Base-by-base conservation (phyloP, 2,797 vertebrate genomes). In the Lacerta bilineata region DNA sequence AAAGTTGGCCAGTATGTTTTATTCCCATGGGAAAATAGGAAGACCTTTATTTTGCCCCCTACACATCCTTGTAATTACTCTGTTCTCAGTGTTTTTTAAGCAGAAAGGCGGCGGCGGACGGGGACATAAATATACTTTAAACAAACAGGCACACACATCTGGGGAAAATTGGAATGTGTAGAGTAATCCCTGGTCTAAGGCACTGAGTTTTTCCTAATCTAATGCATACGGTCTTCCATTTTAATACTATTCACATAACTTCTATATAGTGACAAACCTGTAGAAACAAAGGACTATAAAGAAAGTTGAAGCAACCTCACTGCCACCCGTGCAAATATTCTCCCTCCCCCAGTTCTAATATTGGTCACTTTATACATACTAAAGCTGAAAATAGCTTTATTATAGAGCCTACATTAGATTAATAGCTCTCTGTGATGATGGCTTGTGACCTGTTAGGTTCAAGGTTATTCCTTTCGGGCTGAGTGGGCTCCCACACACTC, bases 161-260 rank as follows among this genome's bases (percentile, higher is more conserved):
- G 18, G 0, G 41, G 85, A 15, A 27, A 83, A 72, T 64, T 61
- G 46, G 7, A 86, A 33, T 43, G 29, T 77, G 74, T 72, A 88
- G 80, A 80, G 82, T 15, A 69, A 50, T 9, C 29, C 0, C 85
- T 15, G 8, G 10, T 66, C 64, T 7, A 29, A 55, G 1, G 10
- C 6, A n/a, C 29, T 18, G 20, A 59, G 78, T 76, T 66, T 89
- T 86, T 91, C n/a, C 15, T 23, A 46, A 9, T 18, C 59, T 86
- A 43, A 79, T 79, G 7, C 7, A 18, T 41, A 27, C 18, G 20
- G 36, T 18, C 50, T 10, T 15, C 9, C 9, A n/a, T 46, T 66
- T 64, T 43, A n/a, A 64, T 8, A 15, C 20, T 1, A 83, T 82
- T 80, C 2, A 18, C 11, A 5, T 55, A 46, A 88, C 17, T 79